Conservation (phyloP, 2,113 vertebrate species). For the Gallinago undulata region DNA sequence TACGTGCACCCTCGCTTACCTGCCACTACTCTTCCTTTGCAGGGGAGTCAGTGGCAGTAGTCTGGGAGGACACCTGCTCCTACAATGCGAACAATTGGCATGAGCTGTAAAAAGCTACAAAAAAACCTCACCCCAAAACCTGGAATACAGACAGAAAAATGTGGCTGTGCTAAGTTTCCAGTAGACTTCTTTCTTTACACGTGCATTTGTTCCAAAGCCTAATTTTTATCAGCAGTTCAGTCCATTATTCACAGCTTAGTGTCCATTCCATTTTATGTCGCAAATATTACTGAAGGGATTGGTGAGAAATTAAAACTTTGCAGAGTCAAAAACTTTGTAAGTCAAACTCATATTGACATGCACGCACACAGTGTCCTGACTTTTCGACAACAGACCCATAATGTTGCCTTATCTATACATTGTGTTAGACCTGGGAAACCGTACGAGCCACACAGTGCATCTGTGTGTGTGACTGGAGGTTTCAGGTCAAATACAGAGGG, state of each 20-base stretch:
- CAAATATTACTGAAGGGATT: background rate
- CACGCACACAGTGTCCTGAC: too few relatives aligned
- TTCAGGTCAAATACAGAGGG: background rate
- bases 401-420: background rate
- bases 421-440: background rate
- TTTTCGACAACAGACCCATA: background rate
- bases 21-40: background rate
- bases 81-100: background rate
- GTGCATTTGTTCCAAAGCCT: background rate
- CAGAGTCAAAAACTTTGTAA: background rate
- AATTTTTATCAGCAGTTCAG: background rate
- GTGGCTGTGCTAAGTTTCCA: background rate
- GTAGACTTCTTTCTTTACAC: background rate
- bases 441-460: background rate
- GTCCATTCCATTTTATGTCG: background rate
- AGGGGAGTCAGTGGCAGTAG: background rate
- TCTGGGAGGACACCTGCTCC: background rate
- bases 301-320: background rate
- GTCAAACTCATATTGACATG: background rate
- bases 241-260: background rate
- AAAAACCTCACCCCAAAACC: background rate
- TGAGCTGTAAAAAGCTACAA: background rate
- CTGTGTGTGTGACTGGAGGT: background rate
- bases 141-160: background rate
- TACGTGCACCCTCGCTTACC: fast-evolving